Conservation (phyloP, 2,113 vertebrate species). For the Varanus komodoensis region DNA sequence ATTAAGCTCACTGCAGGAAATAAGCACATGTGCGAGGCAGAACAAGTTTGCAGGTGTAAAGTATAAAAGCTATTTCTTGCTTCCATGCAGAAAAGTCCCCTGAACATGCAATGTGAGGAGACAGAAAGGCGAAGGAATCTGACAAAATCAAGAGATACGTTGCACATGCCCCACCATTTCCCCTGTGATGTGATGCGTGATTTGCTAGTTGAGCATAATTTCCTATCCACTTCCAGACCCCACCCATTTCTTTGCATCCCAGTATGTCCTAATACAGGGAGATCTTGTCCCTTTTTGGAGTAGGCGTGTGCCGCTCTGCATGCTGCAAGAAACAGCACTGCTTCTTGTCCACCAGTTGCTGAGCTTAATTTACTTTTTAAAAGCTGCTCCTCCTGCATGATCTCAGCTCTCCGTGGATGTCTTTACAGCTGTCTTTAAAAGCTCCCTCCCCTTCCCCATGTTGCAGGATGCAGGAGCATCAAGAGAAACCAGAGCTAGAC, state of each 20-base stretch:
- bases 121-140: neutral
- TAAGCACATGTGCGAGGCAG: too few species aligned
- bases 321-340: neutral
- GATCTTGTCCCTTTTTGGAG: neutral
- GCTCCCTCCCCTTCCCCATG: neutral
- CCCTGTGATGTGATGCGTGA: neutral
- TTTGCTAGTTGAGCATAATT: neutral
- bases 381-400: neutral
- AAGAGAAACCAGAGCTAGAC: constrained; percentile 21
- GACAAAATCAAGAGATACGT: neutral
- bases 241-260: neutral
- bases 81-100: neutral
- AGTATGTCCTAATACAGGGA: neutral
- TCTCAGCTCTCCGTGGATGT: rapidly evolving
- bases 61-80: neutral
- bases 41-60: neutral
- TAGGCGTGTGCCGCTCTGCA: too few species aligned
- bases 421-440: neutral
- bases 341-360: neutral
- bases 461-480: neutral
- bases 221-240: too few species aligned
- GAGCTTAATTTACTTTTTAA: neutral
- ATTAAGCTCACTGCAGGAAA: neutral
- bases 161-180: neutral
- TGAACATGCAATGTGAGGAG: neutral